Evolutionary conservation across 2,113 vertebrate genomes (phyloP).

Genomic region (Sylvilagus bachmani): DNA sequence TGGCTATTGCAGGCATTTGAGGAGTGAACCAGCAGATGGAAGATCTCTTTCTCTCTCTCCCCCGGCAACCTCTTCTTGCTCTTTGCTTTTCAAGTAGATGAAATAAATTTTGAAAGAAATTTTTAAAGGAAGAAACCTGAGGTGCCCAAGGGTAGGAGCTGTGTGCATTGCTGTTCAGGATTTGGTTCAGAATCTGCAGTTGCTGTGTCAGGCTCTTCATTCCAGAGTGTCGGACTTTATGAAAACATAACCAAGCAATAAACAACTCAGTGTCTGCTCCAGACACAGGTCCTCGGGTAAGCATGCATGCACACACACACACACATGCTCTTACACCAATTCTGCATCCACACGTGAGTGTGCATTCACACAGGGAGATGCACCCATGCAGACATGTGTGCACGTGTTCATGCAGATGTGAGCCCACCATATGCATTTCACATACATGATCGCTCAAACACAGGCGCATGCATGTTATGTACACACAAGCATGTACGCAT

Average conservation of each 20-base stretch:
- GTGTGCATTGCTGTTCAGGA: rapidly evolving
- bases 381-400: rapidly evolving
- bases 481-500: background rate
- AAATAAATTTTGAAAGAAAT: too few species aligned
- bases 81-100: too few species aligned
- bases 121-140: too few species aligned
- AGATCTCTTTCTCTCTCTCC: too few species aligned
- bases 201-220: background rate
- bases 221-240: slow-evolving; percentile 56
- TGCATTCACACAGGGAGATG: background rate
- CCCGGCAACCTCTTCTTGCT: too few species aligned
- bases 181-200: slow-evolving; percentile 21
- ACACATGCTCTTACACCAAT: background rate
- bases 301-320: too few species aligned
- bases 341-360: background rate
- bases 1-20: too few species aligned
- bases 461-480: background rate
- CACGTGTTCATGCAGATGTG: too few species aligned
- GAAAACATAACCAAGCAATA: background rate
- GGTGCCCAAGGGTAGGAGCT: background rate
- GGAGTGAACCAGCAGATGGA: too few species aligned
- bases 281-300: background rate
- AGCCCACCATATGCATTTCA: background rate
- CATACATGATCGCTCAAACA: background rate
- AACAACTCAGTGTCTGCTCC: background rate